These are phyloP conservation scores for Pelobates cultripes DNA, from an alignment of 2,797 vertebrate genomes.

Conservation along the genomic window DNA sequence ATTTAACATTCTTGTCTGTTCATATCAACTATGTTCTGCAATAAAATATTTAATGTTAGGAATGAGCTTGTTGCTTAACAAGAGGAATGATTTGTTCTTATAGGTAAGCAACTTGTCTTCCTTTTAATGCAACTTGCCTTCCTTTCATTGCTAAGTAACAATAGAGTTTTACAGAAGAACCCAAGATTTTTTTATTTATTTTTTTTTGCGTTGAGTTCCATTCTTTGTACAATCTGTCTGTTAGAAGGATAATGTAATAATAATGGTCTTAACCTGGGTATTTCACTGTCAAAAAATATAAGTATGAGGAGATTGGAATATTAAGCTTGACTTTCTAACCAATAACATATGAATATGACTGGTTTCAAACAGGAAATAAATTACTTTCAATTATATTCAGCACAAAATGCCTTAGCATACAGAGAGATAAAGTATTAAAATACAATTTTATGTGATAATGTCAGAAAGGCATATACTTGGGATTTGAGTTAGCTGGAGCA, in stretches of 20 bases:
- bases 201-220: conserved; percentile 5
- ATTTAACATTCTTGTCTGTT: no score
- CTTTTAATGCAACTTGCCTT: background rate
- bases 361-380: background rate
- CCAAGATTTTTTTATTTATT: conserved; percentile 4
- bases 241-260: conserved; percentile 26
- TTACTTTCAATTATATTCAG: conserved; percentile 6
- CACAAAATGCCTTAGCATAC: background rate
- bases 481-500: background rate
- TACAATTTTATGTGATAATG: background rate
- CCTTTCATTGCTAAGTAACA: conserved; percentile 7
- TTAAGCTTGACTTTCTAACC: background rate
- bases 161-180: background rate
- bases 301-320: conserved; percentile 9
- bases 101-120: background rate
- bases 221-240: conserved; percentile 6
- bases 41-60: conserved; percentile 43
- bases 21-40: conserved; percentile 2
- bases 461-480: background rate
- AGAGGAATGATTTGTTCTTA: background rate
- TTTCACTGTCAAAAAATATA: conserved; percentile 33
- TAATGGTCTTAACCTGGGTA: conserved; percentile 12
- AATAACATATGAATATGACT: background rate
- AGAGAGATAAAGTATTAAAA: background rate
- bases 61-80: background rate